phyloP scores from a whole-genome alignment of 2,888 invertebrate species.

The Drosophila peninsularis region DNA sequence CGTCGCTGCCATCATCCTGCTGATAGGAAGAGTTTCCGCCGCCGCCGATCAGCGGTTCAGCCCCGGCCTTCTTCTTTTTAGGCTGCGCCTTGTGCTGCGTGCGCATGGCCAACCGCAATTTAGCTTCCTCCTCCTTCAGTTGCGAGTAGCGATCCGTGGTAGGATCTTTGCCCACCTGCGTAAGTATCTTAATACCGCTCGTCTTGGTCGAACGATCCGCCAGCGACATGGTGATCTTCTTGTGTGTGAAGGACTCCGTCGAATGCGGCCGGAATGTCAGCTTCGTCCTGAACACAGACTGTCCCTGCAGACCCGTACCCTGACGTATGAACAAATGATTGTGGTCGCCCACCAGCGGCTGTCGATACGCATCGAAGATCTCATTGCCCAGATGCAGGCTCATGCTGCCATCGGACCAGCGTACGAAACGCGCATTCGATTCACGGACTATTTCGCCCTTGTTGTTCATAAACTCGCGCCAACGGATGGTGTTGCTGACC shows the following conservation, averaged over 20 bases:
- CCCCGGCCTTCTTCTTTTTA: conserved; percentile 85
- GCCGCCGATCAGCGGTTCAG: conserved; percentile 81
- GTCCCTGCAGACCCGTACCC: conserved; percentile 98
- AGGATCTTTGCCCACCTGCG: conserved; percentile 92
- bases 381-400: conserved; percentile 98
- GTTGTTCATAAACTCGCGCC: conserved; percentile 93
- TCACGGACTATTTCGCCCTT: conserved; percentile 93
- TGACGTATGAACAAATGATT: conserved; percentile 99
- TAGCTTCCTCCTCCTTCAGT: conserved; percentile 99
- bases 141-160: conserved; percentile 96
- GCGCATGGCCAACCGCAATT: conserved; percentile 94
- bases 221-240: conserved; percentile 98
- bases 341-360: conserved; percentile 97
- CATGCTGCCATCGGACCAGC: conserved; percentile 99
- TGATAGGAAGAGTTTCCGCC: conserved; percentile 84
- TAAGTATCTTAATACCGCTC: conserved; percentile 97
- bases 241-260: conserved; percentile 99
- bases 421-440: conserved; percentile 97
- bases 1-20: conserved; percentile 94
- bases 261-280: conserved; percentile 99
- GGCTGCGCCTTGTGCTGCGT: conserved; percentile 86
- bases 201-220: conserved; percentile 98
- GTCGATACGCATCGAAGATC: conserved; percentile 98
- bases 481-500: conserved; percentile 98
- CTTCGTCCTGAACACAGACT: conserved; percentile 98